phyloP scores from a whole-genome alignment of 2,888 invertebrate species.

The Chirona hameri region DNA sequence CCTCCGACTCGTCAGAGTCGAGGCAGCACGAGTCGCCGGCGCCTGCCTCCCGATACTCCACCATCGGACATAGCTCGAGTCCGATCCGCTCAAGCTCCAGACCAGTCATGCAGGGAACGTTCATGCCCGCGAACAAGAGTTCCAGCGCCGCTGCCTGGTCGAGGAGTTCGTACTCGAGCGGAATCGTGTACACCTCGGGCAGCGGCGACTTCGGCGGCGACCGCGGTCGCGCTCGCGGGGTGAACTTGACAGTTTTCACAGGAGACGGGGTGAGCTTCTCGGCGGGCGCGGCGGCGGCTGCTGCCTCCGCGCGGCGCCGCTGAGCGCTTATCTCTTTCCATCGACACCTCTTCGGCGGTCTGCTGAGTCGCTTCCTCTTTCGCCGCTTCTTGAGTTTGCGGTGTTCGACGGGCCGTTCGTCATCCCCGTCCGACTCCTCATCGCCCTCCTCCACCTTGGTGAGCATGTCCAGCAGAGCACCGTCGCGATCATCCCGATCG shows the following conservation, averaged over 20 bases:
- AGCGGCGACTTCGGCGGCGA: neutral
- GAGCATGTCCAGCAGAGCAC: neutral
- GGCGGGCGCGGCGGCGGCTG: neutral
- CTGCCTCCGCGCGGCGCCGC: too few relatives aligned
- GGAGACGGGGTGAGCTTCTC: neutral
- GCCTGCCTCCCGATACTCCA: neutral
- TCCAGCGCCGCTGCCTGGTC: slow-evolving; percentile 11
- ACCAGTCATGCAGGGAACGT: neutral
- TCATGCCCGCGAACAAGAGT: neutral
- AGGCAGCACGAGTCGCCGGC: neutral
- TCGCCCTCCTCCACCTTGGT: neutral
- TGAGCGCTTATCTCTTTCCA: neutral
- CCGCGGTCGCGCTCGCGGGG: too few relatives aligned
- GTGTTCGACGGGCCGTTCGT: neutral
- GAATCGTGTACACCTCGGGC: neutral
- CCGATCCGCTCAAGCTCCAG: slow-evolving; percentile 1
- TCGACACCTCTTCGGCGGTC: neutral
- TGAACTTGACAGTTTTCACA: too few relatives aligned
- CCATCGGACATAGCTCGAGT: neutral
- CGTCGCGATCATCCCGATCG: too few relatives aligned
- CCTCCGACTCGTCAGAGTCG: neutral
- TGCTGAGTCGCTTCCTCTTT: neutral
- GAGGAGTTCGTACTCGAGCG: neutral
- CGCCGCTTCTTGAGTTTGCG: slow-evolving; percentile 2
- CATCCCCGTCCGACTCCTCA: neutral